These are phyloP conservation scores for Drosophila saltans DNA, from an alignment of 1,140 invertebrate species.

Conservation along the genomic window DNA sequence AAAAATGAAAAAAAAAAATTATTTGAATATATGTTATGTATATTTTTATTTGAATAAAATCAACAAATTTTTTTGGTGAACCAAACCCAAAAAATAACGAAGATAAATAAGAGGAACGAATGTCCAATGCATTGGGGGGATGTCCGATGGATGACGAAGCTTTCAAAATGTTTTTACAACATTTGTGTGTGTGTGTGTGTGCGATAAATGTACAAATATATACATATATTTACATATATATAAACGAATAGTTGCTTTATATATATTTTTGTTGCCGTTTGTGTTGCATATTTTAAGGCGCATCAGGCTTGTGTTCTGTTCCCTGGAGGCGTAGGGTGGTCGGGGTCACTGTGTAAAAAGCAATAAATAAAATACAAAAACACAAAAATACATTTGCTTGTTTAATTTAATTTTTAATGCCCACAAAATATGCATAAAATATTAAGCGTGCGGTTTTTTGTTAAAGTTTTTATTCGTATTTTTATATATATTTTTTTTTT, in stretches of 20 bases:
- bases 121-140: constrained; percentile 33
- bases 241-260: constrained; percentile 12
- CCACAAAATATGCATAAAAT: constrained; percentile 80
- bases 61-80: constrained; percentile 44
- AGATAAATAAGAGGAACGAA: constrained; percentile 40
- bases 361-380: constrained; percentile 61
- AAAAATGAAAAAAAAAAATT: constrained; percentile 26
- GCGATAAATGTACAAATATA: constrained; percentile 1
- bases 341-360: constrained; percentile 47
- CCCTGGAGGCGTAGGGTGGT: constrained; percentile 28
- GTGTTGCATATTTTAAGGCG: constrained; percentile 71
- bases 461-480: constrained; percentile 39
- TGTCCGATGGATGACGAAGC: constrained; percentile 40
- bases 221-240: constrained; percentile 1
- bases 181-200: constrained; percentile 44
- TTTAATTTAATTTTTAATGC: constrained; percentile 82
- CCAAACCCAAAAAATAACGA: constrained; percentile 29
- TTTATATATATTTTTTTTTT: not conserved
- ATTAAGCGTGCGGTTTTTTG: constrained; percentile 62
- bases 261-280: constrained; percentile 35
- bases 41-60: constrained; percentile 74
- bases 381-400: constrained; percentile 71
- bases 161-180: constrained; percentile 78
- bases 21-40: constrained; percentile 45
- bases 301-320: constrained; percentile 13